Conservation (phyloP, 1,140 invertebrate species). For the Protaetia brevitarsis region DNA sequence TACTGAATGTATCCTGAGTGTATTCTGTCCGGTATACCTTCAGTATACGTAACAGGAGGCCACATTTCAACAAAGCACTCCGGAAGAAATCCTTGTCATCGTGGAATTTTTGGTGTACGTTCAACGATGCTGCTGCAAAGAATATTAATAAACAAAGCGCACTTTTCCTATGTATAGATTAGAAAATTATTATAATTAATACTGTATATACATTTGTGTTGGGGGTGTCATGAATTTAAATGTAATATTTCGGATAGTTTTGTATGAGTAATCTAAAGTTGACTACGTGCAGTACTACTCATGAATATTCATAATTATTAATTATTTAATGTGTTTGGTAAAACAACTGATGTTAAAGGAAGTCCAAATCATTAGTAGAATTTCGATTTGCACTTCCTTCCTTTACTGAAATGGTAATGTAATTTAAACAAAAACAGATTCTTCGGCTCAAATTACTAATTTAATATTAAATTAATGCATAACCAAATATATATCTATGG, state of each 20-base stretch:
- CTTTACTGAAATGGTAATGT: not conserved
- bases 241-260: not conserved
- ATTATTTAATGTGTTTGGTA: too few species aligned
- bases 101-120: not conserved
- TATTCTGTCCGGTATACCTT: slow-evolving; percentile 98
- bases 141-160: slow-evolving; percentile 16
- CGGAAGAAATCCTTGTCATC: not conserved
- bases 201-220: not conserved
- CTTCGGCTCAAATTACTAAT: too few species aligned
- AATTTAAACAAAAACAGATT: too few species aligned
- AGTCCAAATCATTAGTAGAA: slow-evolving; percentile 2
- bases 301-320: too few species aligned
- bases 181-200: slow-evolving; percentile 9
- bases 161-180: not conserved
- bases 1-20: slow-evolving; percentile 99
- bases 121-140: not conserved
- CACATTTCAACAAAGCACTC: slow-evolving; percentile 62
- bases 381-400: not conserved
- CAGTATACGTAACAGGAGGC: slow-evolving; percentile 99
- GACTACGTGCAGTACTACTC: too few species aligned
- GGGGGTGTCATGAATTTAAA: not conserved
- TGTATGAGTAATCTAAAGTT: too few species aligned
- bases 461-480: too few species aligned
- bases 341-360: slow-evolving; percentile 8
- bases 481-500: too few species aligned